Conservation (phyloP, 2,888 invertebrate species). For the Ormyrus labotus region DNA sequence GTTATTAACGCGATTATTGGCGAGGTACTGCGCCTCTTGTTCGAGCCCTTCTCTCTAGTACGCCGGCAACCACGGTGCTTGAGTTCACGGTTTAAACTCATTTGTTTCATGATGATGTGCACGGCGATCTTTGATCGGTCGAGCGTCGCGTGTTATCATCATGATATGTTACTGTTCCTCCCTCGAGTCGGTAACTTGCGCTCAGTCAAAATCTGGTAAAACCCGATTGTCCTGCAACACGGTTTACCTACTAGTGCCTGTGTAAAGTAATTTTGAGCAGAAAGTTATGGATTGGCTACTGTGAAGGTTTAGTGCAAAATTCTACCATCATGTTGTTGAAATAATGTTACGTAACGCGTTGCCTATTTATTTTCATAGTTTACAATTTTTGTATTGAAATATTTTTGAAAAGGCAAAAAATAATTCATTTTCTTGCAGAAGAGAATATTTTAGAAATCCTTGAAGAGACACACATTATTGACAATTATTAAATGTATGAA, state of each 20-base stretch:
- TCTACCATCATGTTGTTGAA: too few species aligned
- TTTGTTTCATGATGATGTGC: not conserved
- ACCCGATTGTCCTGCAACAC: slow-evolving; percentile 68
- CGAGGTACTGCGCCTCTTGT: not conserved
- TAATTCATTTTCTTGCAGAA: too few species aligned
- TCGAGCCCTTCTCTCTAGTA: not conserved
- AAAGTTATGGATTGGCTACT: too few species aligned
- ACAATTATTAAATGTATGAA: too few species aligned
- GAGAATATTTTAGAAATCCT: too few species aligned
- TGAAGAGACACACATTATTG: too few species aligned
- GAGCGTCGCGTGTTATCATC: slow-evolving; percentile 57
- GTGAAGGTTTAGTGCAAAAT: too few species aligned
- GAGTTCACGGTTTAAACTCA: slow-evolving; percentile 32
- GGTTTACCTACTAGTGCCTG: slow-evolving; percentile 34
- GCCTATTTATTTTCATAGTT: too few species aligned
- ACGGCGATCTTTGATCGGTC: slow-evolving; percentile 65
- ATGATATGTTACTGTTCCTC: slow-evolving; percentile 60
- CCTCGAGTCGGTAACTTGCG: slow-evolving; percentile 34
- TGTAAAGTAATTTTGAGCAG: too few species aligned
- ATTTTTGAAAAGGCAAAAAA: too few species aligned
- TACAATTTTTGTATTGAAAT: too few species aligned
- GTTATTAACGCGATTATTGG: slow-evolving; percentile 38
- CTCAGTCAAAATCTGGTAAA: slow-evolving; percentile 4
- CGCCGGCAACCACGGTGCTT: not conserved
- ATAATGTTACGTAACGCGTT: too few species aligned